Evolutionary conservation across 1,140 invertebrate species (phyloP), one percentile per base, ranked within the genome.

Genomic region (Coelopa frigida): DNA sequence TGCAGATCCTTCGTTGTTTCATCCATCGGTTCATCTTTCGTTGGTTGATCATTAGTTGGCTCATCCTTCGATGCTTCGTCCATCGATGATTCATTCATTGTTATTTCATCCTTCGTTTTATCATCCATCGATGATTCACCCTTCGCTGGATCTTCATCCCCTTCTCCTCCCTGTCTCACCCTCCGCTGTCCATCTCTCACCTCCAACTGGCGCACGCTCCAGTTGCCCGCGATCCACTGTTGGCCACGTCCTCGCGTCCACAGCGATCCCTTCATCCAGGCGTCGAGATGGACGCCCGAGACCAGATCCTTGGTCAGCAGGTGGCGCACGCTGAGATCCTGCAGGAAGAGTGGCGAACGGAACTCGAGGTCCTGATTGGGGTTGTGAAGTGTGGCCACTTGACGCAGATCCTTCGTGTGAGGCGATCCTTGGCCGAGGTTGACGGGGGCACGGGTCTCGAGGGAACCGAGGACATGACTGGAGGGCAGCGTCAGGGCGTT

Each of bases 181-280:
- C 32, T 8, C n/a, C 41, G 6, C 35, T n/a, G 42, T 7, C 42
- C 48, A 12, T 15, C 40, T 20, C 55, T 58, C 0, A 68, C 43
- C 5, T 33, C 48, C n/a, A 68, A 45, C 39, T 50, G 43, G 14
- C 55, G 49, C 3, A 61, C 55, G 6, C 53, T 54, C 65, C 65
- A 68, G 7, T 55, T 68, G 12, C 64, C 65, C 5, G 41, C 57
- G 2, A 68, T 55, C 3, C 44, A 24, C 37, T 63, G 58, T n/a
- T 46, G 32, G 0, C 35, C 5, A 4, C 53, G 42, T 1, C 51
- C 53, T 0, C 24, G 33, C 5, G 49, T 50, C 54, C 58, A 63
- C 6, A 68, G 22, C 11, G 56, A 54, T 1, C 40, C 23, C 14
- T 51, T 21, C 22, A 59, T 51, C 65, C 65, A 68, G 21, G 49